A percentile compares a stretch with the other conserved stretches of the same genome.
Evolutionary conservation across 1,140 invertebrate species (phyloP).

Genomic region (Cotesia typhae): DNA sequence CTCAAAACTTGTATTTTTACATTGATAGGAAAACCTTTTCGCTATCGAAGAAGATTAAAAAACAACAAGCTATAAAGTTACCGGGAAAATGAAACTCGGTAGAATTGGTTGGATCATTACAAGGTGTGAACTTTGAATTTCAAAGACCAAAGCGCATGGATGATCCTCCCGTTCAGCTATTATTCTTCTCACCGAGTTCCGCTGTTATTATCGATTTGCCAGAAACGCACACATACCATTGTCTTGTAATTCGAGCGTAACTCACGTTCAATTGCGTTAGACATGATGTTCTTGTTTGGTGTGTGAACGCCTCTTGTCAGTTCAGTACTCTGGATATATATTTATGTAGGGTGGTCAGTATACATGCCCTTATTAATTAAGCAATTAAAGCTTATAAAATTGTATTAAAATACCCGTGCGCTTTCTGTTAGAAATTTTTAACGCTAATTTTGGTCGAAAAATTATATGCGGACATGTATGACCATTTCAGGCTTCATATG

Average conservation of each 20-base stretch:
- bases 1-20: too few relatives aligned
- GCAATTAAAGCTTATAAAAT: too few relatives aligned
- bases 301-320: not conserved
- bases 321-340: not conserved
- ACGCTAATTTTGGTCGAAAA: too few relatives aligned
- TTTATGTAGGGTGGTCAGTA: not conserved
- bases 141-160: not conserved
- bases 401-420: too few relatives aligned
- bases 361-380: not conserved
- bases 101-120: not conserved
- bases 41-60: too few relatives aligned
- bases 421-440: too few relatives aligned
- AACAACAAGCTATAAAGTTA: too few relatives aligned
- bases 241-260: not conserved
- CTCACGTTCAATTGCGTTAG: not conserved
- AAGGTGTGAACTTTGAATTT: not conserved
- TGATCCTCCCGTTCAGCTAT: not conserved
- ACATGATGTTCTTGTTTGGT: slow-evolving; percentile 6
- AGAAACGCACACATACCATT: slow-evolving; percentile 5
- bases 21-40: too few relatives aligned
- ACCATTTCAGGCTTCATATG: too few relatives aligned
- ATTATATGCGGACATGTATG: too few relatives aligned
- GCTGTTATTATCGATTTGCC: slow-evolving; percentile 8
- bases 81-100: too few relatives aligned
- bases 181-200: slow-evolving; percentile 7